phyloP scores from a whole-genome alignment of 1,140 invertebrate species.

The Patella vulgata region DNA sequence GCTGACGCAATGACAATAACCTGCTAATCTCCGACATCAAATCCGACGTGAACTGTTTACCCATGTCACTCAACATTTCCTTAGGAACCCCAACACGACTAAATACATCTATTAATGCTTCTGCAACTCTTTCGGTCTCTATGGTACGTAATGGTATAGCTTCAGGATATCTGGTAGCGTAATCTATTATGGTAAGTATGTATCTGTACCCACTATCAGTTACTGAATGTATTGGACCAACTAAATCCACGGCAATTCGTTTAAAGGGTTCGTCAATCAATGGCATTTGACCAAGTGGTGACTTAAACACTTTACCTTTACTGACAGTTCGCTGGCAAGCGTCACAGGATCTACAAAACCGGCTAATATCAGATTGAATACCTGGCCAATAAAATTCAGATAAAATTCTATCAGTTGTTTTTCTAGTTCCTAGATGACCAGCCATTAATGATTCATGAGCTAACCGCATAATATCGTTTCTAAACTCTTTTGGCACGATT shows the following conservation, averaged over 20 bases:
- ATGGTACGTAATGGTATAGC: slow-evolving; percentile 29
- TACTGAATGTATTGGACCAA: slow-evolving; percentile 25
- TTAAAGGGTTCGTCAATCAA: slow-evolving; percentile 37
- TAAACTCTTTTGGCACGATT: slow-evolving; percentile 15
- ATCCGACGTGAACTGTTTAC: no score
- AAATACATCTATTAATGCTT: slow-evolving; percentile 51
- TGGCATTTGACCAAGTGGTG: slow-evolving; percentile 31
- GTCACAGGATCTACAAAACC: slow-evolving; percentile 36
- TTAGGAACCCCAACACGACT: slow-evolving; percentile 62
- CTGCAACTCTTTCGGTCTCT: slow-evolving; percentile 29
- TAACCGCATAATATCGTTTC: slow-evolving; percentile 16
- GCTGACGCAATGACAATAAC: no score
- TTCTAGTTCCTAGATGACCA: slow-evolving; percentile 21
- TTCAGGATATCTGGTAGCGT: no score
- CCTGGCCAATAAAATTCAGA: slow-evolving; percentile 40
- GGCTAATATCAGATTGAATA: slow-evolving; percentile 14
- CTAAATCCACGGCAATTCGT: slow-evolving; percentile 36
- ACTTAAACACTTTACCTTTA: slow-evolving; percentile 28
- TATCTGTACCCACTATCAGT: slow-evolving; percentile 30
- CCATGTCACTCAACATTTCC: slow-evolving; percentile 44
- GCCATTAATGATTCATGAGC: slow-evolving; percentile 23
- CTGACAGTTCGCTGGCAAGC: slow-evolving; percentile 27
- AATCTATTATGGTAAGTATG: slow-evolving; percentile 33
- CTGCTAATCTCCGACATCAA: no score
- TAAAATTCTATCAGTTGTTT: slow-evolving; percentile 7